Base-by-base conservation (phyloP, 2,113 vertebrate species). In the Proteles cristata region DNA sequence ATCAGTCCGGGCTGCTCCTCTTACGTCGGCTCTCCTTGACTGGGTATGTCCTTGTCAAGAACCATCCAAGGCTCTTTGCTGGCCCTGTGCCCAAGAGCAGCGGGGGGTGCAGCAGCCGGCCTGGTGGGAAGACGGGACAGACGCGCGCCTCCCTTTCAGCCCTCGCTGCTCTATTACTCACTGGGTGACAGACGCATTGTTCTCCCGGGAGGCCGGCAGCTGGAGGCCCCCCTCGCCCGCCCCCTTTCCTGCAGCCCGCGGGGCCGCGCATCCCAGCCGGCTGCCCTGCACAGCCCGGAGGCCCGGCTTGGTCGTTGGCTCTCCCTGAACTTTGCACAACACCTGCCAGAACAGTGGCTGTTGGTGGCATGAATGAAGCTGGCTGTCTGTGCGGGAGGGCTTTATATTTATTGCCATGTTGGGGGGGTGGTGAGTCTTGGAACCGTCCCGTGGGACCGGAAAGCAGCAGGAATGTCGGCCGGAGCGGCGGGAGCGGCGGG, bases 131-230 rank as follows among this genome's bases (percentile, higher is more conserved):
- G 85, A 80, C 23, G 1, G 15, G 58, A 55, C 86, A 90, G 74
- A 92, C 76, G 0, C 63, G 86, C 26, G n/a, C 83, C 95, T 96
- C 58, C 39, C 55, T 95, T 83, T 88, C 87, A 82, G 74, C 74
- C 50, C 55, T 53, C 3, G 21, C 50, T 2, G 63, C 85, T 25
- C 81, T 73, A 89, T 95, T 92, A 39, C 28, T 98, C 97, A 88
- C 93, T 17, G 65, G 55, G 58, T 96, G 93, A 95, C 93, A 88
- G 95, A 35, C 2, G 50, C 89, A 68, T 92, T 93, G 89, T 94
- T 92, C 87, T 55, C 43, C 7, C 8, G 9, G 85, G 31, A 88
- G 58, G 69, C 39, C 1, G 4, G 82, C 89, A 92, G 81, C 96
- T 81, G 96, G 86, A 31, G 48, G 28, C 63, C 0, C 63, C 50